phyloP scores from a whole-genome alignment of 2,888 invertebrate species.

The Harpagoxenus sublaevis region DNA sequence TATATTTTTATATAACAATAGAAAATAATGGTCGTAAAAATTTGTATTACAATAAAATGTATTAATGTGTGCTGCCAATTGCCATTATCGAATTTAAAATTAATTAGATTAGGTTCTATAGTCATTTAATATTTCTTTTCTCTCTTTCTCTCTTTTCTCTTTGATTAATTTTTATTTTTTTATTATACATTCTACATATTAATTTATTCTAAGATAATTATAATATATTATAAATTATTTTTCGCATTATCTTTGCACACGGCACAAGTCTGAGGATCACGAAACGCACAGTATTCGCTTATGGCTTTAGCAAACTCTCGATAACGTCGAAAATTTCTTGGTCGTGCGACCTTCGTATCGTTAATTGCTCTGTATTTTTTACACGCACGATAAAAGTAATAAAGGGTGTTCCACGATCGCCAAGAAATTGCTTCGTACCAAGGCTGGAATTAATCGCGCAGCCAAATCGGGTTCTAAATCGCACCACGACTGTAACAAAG shows the following conservation, averaged over 20 bases:
- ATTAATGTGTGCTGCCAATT: not conserved
- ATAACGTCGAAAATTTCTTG: slow-evolving; percentile 38
- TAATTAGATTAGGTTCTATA: not conserved
- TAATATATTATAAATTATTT: slow-evolving; percentile 6
- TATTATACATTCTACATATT: not conserved
- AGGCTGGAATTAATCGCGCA: slow-evolving; percentile 45
- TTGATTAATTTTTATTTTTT: not conserved
- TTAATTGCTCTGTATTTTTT: slow-evolving; percentile 47
- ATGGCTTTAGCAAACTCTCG: not conserved
- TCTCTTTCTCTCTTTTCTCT: not conserved
- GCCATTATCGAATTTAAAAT: not conserved
- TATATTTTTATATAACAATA: not conserved
- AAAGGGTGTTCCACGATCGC: slow-evolving; percentile 13
- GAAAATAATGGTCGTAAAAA: not conserved
- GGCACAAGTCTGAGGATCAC: not conserved
- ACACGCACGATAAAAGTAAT: slow-evolving; percentile 48
- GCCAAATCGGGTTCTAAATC: slow-evolving; percentile 26
- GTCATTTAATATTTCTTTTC: not conserved
- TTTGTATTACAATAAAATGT: not conserved
- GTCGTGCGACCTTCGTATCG: slow-evolving; percentile 34
- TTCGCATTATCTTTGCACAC: not conserved
- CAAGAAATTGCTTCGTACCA: slow-evolving; percentile 17
- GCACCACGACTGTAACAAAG: slow-evolving; percentile 4
- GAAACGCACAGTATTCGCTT: slow-evolving; percentile 5
- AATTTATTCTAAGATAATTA: not conserved